Percentiles rank a stretch among this genome's conserved stretches.
Conservation (phyloP, 2,113 vertebrate genomes). For the Xyrauchen texanus region DNA sequence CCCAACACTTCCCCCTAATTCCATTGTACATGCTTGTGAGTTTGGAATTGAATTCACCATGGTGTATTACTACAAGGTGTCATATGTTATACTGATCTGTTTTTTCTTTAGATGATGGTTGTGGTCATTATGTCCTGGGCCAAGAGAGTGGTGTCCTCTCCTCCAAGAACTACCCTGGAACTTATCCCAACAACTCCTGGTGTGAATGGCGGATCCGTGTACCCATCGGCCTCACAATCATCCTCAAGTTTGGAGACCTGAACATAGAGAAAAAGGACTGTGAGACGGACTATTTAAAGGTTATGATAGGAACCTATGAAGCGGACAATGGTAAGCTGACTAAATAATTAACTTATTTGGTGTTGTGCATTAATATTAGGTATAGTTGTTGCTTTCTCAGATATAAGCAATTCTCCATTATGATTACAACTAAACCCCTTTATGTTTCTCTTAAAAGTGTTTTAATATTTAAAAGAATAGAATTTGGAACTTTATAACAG, state of each 20-base stretch:
- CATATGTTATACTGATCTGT: slow-evolving; percentile 22
- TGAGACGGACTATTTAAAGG: slow-evolving; percentile 76
- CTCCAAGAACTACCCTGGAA: slow-evolving; percentile 83
- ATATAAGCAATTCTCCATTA: background rate
- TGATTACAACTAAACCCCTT: background rate
- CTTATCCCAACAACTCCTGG: slow-evolving; percentile 81
- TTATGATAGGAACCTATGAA: slow-evolving; percentile 66
- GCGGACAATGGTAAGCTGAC: slow-evolving; percentile 54
- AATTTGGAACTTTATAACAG: too few relatives aligned
- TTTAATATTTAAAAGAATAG: too few relatives aligned
- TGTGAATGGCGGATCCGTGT: slow-evolving; percentile 81
- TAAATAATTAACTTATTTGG: background rate
- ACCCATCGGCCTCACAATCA: slow-evolving; percentile 73
- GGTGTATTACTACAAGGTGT: background rate
- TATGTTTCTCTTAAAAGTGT: too few relatives aligned
- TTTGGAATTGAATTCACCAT: background rate
- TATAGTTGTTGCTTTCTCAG: background rate
- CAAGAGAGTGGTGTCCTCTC: slow-evolving; percentile 81
- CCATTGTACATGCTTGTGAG: too few relatives aligned
- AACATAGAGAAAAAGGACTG: slow-evolving; percentile 81
- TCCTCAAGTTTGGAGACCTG: slow-evolving; percentile 81
- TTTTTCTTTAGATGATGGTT: slow-evolving; percentile 76
- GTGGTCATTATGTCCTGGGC: slow-evolving; percentile 78
- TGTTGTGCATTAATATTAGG: background rate
- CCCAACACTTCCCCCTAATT: too few relatives aligned